Conservation (phyloP, 2,113 vertebrate genomes). For the Conger conger region DNA sequence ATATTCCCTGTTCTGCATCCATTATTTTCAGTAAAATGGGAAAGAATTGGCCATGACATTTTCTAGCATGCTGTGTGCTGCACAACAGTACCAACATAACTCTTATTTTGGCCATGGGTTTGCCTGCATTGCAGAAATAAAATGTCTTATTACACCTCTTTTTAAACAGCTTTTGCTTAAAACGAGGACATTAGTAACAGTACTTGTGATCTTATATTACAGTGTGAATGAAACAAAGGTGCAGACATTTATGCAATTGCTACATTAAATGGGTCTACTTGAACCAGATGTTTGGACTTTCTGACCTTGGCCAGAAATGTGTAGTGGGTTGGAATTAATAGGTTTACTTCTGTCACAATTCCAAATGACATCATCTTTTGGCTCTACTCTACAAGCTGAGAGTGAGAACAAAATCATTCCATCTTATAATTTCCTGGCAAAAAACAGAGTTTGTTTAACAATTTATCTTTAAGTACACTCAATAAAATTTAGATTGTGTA, state of each 20-base stretch:
- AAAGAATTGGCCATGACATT: constrained; percentile 65
- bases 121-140: background rate
- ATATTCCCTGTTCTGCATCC: constrained; percentile 60
- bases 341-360: background rate
- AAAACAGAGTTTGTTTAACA: background rate
- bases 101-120: background rate
- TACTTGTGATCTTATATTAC: background rate
- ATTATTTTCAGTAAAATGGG: constrained; percentile 70
- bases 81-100: background rate
- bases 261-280: background rate
- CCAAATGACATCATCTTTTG: background rate
- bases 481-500: background rate
- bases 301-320: background rate
- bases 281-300: background rate
- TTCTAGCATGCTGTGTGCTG: constrained; percentile 18
- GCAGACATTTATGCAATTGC: background rate
- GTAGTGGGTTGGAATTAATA: background rate
- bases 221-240: background rate
- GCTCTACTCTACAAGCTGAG: background rate
- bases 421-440: background rate
- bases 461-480: background rate
- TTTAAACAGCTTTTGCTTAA: background rate
- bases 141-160: background rate
- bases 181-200: background rate
- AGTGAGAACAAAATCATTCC: too few relatives aligned